Evolutionary conservation across 2,113 vertebrate species (phyloP).

Genomic region (Zonotrichia leucophrys): DNA sequence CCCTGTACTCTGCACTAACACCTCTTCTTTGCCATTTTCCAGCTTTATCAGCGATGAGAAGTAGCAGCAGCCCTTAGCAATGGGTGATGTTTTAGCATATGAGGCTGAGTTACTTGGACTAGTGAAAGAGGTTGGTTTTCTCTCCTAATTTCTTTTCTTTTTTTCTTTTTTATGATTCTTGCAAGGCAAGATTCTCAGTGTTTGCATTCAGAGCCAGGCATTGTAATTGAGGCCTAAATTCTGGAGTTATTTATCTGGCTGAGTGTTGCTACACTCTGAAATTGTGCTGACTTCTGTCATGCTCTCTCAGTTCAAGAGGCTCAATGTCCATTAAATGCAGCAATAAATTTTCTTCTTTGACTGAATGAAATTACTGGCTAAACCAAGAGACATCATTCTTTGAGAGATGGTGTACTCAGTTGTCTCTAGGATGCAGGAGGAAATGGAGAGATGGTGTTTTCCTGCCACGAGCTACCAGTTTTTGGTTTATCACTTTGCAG

Average conservation of each 20-base stretch:
- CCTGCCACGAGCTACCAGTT: background rate
- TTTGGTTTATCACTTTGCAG: background rate
- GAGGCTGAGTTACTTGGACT: slow-evolving; percentile 89
- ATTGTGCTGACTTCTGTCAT: background rate
- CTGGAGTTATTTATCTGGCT: background rate
- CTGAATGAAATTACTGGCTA: background rate
- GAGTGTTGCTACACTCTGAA: background rate
- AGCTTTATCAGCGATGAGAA: background rate
- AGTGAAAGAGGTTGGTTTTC: slow-evolving; percentile 84
- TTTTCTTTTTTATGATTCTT: background rate
- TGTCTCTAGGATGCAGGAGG: background rate
- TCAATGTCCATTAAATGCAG: background rate
- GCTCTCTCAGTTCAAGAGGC: background rate
- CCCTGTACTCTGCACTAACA: background rate
- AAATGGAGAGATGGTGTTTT: background rate
- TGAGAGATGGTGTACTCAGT: background rate
- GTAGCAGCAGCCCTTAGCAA: slow-evolving; percentile 35
- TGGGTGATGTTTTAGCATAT: slow-evolving; percentile 87
- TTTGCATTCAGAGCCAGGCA: background rate
- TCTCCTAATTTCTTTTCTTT: rapidly evolving
- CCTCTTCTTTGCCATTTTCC: background rate
- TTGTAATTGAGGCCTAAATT: background rate
- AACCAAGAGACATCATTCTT: background rate
- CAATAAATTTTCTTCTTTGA: background rate
- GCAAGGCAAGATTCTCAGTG: background rate